phyloP scores from a whole-genome alignment of 2,888 invertebrate genomes.

The Xylota segnis region DNA sequence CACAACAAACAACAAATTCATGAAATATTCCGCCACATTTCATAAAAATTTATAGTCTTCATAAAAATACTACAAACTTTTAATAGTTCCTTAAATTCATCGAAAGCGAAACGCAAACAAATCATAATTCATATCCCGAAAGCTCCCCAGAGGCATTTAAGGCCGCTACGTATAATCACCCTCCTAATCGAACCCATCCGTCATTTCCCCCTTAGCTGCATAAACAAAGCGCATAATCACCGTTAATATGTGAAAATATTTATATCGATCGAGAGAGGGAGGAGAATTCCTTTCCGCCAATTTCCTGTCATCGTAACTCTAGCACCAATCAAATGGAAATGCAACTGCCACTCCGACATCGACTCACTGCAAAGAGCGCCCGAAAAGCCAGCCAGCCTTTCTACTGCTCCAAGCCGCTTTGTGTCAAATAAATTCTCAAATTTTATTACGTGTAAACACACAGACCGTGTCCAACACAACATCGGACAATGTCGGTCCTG shows the following conservation, averaged over 20 bases:
- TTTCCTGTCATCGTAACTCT: constrained; percentile 47
- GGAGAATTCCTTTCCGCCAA: constrained; percentile 41
- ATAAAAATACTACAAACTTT: neutral
- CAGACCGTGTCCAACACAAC: constrained; percentile 74
- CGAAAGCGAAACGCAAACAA: neutral
- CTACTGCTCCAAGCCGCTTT: constrained; percentile 12
- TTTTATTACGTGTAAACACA: constrained; percentile 81
- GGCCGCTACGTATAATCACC: constrained; percentile 11
- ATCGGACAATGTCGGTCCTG: constrained; percentile 38
- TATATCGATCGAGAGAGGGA: neutral
- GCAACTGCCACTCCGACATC: constrained; percentile 21
- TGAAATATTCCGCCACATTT: constrained; percentile 6
- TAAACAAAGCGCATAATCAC: constrained; percentile 14
- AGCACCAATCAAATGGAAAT: constrained; percentile 43
- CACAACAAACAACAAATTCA: neutral
- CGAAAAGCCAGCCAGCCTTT: neutral
- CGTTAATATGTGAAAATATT: constrained; percentile 19
- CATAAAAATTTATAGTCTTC: neutral
- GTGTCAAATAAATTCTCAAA: constrained; percentile 80
- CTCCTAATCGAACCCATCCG: constrained; percentile 16
- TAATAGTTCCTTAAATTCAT: neutral
- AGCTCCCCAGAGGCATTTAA: constrained; percentile 5
- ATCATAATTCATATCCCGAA: constrained; percentile 33
- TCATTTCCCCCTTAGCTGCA: constrained; percentile 14
- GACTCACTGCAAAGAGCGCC: neutral